Evolutionary conservation across 2,113 vertebrate species (phyloP).

Genomic region (Mormyrus iriodes): DNA sequence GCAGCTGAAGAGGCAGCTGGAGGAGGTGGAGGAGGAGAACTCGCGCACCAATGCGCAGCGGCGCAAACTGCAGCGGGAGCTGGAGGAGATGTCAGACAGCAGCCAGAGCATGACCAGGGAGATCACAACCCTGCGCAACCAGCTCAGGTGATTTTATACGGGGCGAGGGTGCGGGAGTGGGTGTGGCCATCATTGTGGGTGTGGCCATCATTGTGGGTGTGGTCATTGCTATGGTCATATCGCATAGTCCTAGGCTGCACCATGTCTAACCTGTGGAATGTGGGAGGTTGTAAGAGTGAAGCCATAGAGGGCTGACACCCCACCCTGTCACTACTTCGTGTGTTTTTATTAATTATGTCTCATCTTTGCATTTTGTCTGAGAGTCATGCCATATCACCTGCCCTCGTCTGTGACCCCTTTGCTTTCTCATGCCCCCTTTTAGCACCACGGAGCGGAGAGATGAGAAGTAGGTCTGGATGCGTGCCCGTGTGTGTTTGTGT

Average conservation of each 20-base stretch:
- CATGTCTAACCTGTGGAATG: not conserved
- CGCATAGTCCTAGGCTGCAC: not conserved
- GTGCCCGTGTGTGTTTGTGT: not conserved
- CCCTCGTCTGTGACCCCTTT: slow-evolving; percentile 48
- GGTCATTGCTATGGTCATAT: not conserved
- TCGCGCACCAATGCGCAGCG: slow-evolving; percentile 86
- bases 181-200: too few species aligned
- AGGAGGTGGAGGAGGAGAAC: slow-evolving; percentile 95
- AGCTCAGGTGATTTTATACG: slow-evolving; percentile 74
- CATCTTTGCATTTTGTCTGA: not conserved
- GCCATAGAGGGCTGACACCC: not conserved
- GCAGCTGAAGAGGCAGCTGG: slow-evolving; percentile 93
- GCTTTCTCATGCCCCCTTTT: slow-evolving; percentile 54
- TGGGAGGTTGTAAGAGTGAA: not conserved
- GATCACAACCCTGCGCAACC: slow-evolving; percentile 82
- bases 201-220: not conserved
- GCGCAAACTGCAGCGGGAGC: slow-evolving; percentile 87
- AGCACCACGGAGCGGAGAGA: slow-evolving; percentile 62
- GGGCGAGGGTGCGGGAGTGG: not conserved
- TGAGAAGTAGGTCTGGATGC: slow-evolving; percentile 61
- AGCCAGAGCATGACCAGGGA: slow-evolving; percentile 86
- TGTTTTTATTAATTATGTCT: not conserved
- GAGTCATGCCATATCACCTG: slow-evolving; percentile 23
- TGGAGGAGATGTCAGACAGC: slow-evolving; percentile 83
- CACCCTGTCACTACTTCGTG: not conserved